Evolutionary conservation across 2,888 invertebrate genomes (phyloP).

Genomic region (Nemurella pictetii): DNA sequence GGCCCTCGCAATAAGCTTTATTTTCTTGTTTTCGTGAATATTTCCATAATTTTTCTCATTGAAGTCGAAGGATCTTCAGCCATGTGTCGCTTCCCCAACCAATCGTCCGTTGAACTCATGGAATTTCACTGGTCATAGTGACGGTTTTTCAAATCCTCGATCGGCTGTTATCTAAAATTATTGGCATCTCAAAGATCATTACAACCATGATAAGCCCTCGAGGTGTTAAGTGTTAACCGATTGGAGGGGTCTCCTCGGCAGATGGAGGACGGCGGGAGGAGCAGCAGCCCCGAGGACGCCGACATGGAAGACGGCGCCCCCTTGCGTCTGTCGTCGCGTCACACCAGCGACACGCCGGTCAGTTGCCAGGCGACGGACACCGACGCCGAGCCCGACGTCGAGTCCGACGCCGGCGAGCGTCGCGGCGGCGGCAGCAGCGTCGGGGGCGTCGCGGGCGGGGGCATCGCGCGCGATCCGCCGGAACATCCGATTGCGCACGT

Average conservation of each 20-base stretch:
- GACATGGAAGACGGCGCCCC: conserved; percentile 42
- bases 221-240: too few species aligned
- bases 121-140: too few species aligned
- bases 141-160: too few species aligned
- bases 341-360: conserved; percentile 42
- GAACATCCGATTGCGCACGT: background rate
- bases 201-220: too few species aligned
- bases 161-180: too few species aligned
- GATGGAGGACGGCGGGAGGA: conserved; percentile 32
- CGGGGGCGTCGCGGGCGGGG: conserved; percentile 18
- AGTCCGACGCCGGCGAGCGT: conserved; percentile 37
- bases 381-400: conserved; percentile 38
- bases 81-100: too few species aligned
- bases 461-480: conserved; percentile 19
- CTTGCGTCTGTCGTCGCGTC: conserved; percentile 42
- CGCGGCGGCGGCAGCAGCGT: background rate
- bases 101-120: too few species aligned
- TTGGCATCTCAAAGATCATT: too few species aligned
- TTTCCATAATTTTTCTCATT: too few species aligned
- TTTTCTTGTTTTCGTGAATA: too few species aligned
- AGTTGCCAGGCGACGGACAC: conserved; percentile 43
- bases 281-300: conserved; percentile 41
- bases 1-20: too few species aligned
- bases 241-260: background rate
- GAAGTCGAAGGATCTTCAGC: too few species aligned